phyloP scores from a whole-genome alignment of 2,113 vertebrate species.

The Toxotes chatareus region DNA sequence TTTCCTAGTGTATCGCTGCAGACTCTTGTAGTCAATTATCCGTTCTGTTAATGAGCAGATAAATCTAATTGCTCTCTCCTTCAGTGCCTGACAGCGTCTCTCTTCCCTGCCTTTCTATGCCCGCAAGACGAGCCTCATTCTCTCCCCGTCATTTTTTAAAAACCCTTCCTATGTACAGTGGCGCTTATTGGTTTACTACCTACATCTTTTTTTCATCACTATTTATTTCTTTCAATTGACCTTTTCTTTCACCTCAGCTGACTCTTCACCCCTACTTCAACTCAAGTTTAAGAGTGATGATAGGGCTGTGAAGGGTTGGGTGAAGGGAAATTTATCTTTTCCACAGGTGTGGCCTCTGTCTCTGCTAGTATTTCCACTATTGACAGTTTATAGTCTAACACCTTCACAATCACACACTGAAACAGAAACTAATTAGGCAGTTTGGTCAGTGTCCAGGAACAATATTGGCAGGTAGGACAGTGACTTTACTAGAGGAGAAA shows the following conservation, averaged over 20 bases:
- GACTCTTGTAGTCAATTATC: conserved; percentile 84
- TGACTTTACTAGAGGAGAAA: not conserved
- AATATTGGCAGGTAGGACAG: not conserved
- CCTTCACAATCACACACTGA: conserved; percentile 18
- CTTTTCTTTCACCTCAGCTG: conserved; percentile 38
- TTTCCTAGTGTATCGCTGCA: conserved; percentile 76
- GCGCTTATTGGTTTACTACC: conserved; percentile 10
- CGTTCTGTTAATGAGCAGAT: conserved; percentile 85
- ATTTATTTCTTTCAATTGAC: conserved; percentile 31
- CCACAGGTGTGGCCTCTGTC: conserved; percentile 13
- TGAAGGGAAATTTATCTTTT: conserved; percentile 57
- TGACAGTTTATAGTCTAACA: conserved; percentile 25
- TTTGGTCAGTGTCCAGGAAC: not conserved
- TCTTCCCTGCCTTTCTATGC: conserved; percentile 68
- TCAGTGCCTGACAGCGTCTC: conserved; percentile 71
- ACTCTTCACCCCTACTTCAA: conserved; percentile 43
- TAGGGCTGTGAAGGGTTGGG: conserved; percentile 37
- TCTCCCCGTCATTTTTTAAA: conserved; percentile 60
- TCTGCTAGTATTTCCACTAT: conserved; percentile 42
- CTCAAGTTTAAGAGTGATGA: conserved; percentile 37
- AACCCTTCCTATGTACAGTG: conserved; percentile 18
- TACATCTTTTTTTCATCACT: conserved; percentile 25
- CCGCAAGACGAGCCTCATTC: conserved; percentile 58
- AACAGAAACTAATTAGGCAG: conserved; percentile 17
- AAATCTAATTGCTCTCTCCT: conserved; percentile 85